Evolutionary conservation across 2,888 invertebrate genomes (phyloP).

Genomic region (Sturmia bella): DNA sequence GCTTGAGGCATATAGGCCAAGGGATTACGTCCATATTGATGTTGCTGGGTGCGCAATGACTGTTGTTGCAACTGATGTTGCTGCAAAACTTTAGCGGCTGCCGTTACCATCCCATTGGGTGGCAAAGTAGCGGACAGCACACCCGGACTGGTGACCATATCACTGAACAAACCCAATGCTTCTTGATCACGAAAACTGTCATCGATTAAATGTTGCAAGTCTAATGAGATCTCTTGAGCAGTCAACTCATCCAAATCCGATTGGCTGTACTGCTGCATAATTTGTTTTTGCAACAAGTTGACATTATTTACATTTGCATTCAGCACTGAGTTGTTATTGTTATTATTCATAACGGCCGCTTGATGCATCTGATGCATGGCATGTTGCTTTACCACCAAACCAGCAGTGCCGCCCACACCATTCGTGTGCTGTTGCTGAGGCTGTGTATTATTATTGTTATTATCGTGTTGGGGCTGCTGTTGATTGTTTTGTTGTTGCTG

Average conservation of each 20-base stretch:
- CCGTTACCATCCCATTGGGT: constrained; percentile 80
- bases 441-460: constrained; percentile 71
- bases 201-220: constrained; percentile 95
- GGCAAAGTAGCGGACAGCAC: constrained; percentile 80
- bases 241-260: constrained; percentile 94
- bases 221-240: constrained; percentile 95
- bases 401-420: constrained; percentile 61
- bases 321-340: constrained; percentile 72
- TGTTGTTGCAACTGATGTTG: constrained; percentile 80
- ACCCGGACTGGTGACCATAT: constrained; percentile 86
- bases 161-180: constrained; percentile 89
- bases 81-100: constrained; percentile 81
- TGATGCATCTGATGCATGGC: constrained; percentile 81
- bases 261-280: constrained; percentile 89
- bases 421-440: constrained; percentile 73
- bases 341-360: constrained; percentile 76
- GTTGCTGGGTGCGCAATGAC: constrained; percentile 81
- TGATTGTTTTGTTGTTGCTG: constrained; percentile 72
- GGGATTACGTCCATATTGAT: constrained; percentile 85
- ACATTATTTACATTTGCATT: constrained; percentile 75
- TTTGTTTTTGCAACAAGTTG: constrained; percentile 83
- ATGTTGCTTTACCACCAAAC: constrained; percentile 81
- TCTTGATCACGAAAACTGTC: constrained; percentile 93
- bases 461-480: constrained; percentile 67
- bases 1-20: constrained; percentile 96